phyloP scores from a whole-genome alignment of 2,113 vertebrate species.

The Percopsis transmontana region DNA sequence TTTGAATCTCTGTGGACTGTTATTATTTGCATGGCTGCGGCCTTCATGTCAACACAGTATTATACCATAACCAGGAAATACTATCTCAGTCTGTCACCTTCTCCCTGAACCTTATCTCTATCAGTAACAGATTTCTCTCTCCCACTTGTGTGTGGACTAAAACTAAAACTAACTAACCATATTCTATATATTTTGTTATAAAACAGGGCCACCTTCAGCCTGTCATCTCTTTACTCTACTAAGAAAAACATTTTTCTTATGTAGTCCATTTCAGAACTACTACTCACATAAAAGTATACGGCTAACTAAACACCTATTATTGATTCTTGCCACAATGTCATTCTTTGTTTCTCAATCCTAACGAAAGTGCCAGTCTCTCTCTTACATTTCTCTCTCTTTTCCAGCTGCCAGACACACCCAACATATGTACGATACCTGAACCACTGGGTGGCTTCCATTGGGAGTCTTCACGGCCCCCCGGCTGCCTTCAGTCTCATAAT shows the following conservation, averaged over 20 bases:
- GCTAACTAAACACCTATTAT: not conserved
- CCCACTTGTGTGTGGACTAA: not conserved
- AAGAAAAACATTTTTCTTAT: no score
- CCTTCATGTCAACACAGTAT: conserved; percentile 29
- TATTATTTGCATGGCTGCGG: conserved; percentile 47
- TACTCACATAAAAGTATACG: not conserved
- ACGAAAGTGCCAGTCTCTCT: not conserved
- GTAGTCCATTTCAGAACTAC: not conserved
- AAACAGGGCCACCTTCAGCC: no score
- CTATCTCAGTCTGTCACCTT: not conserved
- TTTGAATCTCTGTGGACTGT: not conserved
- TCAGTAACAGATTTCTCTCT: not conserved
- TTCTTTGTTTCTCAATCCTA: not conserved
- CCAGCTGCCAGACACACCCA: not conserved
- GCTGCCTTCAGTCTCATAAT: conserved; percentile 98
- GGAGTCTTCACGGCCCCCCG: conserved; percentile 91
- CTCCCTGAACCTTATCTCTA: not conserved
- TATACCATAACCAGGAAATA: conserved; percentile 44
- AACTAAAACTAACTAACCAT: no score
- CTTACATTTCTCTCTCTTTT: not conserved
- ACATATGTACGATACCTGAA: conserved; percentile 83
- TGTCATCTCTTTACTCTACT: no score
- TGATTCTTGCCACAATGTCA: no score
- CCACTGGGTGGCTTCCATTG: conserved; percentile 88
- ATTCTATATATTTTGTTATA: no score